These are phyloP conservation scores for Phymorhynchus buccinoides DNA, from an alignment of 1,140 invertebrate genomes.

Conservation along the genomic window DNA sequence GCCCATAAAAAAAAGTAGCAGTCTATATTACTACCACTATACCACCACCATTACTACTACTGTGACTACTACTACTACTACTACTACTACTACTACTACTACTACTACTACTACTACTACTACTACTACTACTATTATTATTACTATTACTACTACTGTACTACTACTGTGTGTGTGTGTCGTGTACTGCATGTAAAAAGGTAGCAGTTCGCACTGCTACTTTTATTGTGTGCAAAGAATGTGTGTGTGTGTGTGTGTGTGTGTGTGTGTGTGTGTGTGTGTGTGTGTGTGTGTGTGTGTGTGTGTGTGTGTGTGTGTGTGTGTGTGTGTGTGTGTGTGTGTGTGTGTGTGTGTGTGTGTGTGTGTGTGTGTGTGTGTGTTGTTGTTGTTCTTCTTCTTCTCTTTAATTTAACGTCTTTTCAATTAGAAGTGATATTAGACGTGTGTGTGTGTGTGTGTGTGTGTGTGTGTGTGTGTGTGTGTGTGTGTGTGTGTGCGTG, in stretches of 20 bases:
- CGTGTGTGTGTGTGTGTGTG: too few species aligned
- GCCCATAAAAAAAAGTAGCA: too few species aligned
- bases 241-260: conserved; percentile 3
- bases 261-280: conserved; percentile 3
- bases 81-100: conserved; percentile 15
- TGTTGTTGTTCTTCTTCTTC: too few species aligned
- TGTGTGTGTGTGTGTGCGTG: neutral
- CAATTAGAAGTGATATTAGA: too few species aligned
- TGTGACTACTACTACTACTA: neutral
- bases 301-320: neutral
- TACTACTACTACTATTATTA: neutral
- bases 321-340: neutral
- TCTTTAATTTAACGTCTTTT: too few species aligned
- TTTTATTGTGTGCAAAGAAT: too few species aligned
- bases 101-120: neutral
- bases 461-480: neutral
- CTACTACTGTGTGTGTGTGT: neutral
- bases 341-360: neutral
- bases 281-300: conserved; percentile 3
- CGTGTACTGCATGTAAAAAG: too few species aligned
- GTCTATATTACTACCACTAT: too few species aligned
- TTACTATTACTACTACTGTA: neutral
- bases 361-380: too few species aligned
- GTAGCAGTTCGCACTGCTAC: too few species aligned
- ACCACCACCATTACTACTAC: too few species aligned